Conservation (phyloP, 2,888 invertebrate genomes). For the Mythimna pallens region DNA sequence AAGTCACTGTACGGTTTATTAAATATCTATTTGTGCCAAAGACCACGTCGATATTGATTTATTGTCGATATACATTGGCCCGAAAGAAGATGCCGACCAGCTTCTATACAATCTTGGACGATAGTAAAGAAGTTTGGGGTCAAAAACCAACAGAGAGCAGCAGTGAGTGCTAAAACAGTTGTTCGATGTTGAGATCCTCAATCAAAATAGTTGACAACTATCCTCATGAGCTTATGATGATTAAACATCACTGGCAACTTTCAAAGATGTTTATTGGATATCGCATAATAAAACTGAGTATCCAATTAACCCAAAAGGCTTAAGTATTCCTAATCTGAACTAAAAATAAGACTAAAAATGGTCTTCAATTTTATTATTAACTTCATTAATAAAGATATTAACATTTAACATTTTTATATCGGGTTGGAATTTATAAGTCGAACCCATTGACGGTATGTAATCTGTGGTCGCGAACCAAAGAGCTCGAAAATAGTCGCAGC, state of each 20-base stretch:
- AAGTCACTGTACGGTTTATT: too few relatives aligned
- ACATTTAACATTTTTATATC: slow-evolving; percentile 30
- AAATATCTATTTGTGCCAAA: too few relatives aligned
- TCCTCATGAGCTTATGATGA: background rate
- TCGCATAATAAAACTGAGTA: background rate
- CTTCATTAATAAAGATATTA: slow-evolving; percentile 27
- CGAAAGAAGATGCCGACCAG: too few relatives aligned
- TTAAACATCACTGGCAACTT: background rate
- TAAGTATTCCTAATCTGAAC: background rate
- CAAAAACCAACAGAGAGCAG: background rate
- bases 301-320: background rate
- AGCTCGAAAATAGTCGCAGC: slow-evolving; percentile 73
- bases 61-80: too few relatives aligned
- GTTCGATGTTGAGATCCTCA: background rate
- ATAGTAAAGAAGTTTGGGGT: too few relatives aligned
- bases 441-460: slow-evolving; percentile 35
- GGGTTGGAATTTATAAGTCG: slow-evolving; percentile 29
- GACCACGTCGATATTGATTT: too few relatives aligned
- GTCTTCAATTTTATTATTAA: background rate
- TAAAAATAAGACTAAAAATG: background rate
- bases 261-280: background rate
- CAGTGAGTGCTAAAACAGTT: background rate
- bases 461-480: slow-evolving; percentile 46
- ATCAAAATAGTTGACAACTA: background rate
- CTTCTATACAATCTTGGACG: too few relatives aligned